phyloP scores from a whole-genome alignment of 2,888 invertebrate species.

The Rhingia campestris region DNA sequence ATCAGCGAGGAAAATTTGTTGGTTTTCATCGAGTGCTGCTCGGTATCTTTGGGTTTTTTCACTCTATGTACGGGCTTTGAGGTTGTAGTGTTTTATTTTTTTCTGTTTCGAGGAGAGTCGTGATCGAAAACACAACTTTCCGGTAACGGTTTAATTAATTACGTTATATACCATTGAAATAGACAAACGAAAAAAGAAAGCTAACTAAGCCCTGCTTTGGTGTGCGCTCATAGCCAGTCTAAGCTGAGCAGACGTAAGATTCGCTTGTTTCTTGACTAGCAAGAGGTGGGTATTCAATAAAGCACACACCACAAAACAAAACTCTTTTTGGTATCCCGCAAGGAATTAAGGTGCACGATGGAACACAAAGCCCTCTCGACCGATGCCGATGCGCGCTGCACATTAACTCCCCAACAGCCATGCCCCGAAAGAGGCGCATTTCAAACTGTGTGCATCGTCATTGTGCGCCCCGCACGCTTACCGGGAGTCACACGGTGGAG shows the following conservation, averaged over 20 bases:
- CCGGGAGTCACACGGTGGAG: conserved; percentile 39
- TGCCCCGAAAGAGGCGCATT: conserved; percentile 69
- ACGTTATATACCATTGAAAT: conserved; percentile 77
- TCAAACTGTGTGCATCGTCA: conserved; percentile 68
- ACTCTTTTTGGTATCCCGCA: conserved; percentile 71
- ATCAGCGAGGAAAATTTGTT: conserved; percentile 65
- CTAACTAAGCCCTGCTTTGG: conserved; percentile 63
- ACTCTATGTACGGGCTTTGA: conserved; percentile 28
- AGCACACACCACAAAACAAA: conserved; percentile 71
- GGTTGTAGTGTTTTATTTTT: conserved; percentile 31
- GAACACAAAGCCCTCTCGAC: conserved; percentile 57
- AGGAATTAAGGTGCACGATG: conserved; percentile 74
- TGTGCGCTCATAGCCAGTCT: conserved; percentile 3
- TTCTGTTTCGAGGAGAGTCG: conserved; percentile 57
- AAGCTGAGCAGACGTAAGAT: conserved; percentile 31
- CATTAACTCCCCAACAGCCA: conserved; percentile 71
- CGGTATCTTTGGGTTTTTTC: conserved; percentile 37
- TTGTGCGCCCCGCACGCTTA: conserved; percentile 22
- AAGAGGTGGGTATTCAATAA: conserved; percentile 67
- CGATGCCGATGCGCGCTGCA: conserved; percentile 58
- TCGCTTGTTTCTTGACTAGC: conserved; percentile 39
- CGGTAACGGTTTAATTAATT: conserved; percentile 83
- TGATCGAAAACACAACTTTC: conserved; percentile 76
- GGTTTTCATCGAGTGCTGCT: conserved; percentile 53
- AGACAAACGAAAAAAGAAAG: conserved; percentile 62